Evolutionary conservation across 2,797 vertebrate genomes (phyloP).

Genomic region (Naso thynnoides): DNA sequence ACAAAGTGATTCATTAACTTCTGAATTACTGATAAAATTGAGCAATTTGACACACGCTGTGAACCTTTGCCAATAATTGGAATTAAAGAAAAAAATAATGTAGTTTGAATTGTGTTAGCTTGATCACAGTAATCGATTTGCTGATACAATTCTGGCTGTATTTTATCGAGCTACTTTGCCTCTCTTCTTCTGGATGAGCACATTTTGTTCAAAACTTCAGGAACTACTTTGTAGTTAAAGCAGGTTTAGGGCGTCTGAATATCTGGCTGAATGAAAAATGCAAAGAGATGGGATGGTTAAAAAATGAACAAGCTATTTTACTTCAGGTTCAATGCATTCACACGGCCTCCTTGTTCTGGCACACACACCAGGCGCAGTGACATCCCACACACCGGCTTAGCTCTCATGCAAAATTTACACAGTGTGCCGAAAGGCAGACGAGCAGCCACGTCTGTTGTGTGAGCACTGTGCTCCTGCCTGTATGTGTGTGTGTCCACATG

Average conservation of each 20-base stretch:
- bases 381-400: conserved; percentile 89
- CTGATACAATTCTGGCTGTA: neutral
- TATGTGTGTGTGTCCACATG: conserved; percentile 25
- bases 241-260: conserved; percentile 25
- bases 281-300: conserved; percentile 55
- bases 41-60: conserved; percentile 16
- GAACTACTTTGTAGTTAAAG: neutral
- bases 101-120: conserved; percentile 4
- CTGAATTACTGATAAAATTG: conserved; percentile 32
- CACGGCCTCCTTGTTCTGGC: conserved; percentile 87
- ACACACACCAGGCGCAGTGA: conserved; percentile 75
- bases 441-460: conserved; percentile 64
- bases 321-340: conserved; percentile 91
- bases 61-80: conserved; percentile 16
- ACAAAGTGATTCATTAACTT: conserved; percentile 50
- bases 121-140: neutral
- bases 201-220: neutral
- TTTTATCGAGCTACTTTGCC: no score
- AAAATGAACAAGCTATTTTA: conserved; percentile 79
- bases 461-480: conserved; percentile 30
- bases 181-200: neutral
- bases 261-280: conserved; percentile 54
- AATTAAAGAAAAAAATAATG: neutral
- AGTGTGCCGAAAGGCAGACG: conserved; percentile 84
- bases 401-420: conserved; percentile 92